Evolutionary conservation across 2,113 vertebrate species (phyloP).

Genomic region (Eupsittula cactorum): DNA sequence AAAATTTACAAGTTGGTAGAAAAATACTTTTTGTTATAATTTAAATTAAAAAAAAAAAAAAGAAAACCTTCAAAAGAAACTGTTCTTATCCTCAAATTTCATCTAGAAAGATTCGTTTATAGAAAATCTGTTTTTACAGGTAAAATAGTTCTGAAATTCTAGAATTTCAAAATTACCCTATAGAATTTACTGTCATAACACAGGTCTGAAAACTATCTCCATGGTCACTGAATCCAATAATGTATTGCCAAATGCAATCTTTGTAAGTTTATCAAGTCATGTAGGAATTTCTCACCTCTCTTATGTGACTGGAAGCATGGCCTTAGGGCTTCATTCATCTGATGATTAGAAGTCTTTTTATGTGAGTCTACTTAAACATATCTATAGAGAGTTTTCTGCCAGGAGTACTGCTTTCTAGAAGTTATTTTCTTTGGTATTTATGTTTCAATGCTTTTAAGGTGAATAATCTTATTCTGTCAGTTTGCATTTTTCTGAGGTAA

Average conservation of each 20-base stretch:
- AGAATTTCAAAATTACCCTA: background rate
- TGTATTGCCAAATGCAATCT: background rate
- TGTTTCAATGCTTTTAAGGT: background rate
- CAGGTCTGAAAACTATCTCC: background rate
- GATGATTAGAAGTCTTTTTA: background rate
- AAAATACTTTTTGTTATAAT: background rate
- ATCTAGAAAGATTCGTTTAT: background rate
- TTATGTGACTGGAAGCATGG: background rate
- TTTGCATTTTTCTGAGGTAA: background rate
- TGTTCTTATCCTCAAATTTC: background rate
- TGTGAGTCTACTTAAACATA: background rate
- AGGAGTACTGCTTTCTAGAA: background rate
- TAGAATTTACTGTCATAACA: background rate
- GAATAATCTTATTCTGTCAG: background rate
- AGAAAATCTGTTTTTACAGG: background rate
- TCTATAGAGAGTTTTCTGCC: background rate
- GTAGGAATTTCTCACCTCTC: background rate
- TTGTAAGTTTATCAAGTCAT: background rate
- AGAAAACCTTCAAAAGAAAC: background rate
- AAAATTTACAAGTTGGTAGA: background rate
- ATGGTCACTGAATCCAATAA: background rate
- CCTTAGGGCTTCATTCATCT: background rate
- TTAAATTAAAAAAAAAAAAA: background rate
- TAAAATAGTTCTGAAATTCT: background rate
- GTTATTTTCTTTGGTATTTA: background rate